Evolutionary conservation across 2,797 vertebrate genomes (phyloP), one percentile per base, ranked within the genome.

Genomic region (Enteromius mattozi): DNA sequence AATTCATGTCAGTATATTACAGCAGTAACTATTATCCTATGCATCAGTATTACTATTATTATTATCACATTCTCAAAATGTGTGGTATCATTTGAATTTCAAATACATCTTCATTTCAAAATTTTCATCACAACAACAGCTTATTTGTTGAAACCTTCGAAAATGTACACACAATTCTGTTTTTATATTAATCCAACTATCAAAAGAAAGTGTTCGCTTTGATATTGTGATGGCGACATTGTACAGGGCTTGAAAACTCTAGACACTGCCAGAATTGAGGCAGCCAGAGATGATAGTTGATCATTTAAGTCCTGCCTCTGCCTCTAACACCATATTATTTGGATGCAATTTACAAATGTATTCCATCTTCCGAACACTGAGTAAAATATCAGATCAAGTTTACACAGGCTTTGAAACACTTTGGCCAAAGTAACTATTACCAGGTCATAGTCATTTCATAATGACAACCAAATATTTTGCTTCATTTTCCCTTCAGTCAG

Each of bases 361-460:
- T 93, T 93, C 91, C 91, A 92, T 93, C 91, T 91, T 91, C 87
- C 90, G 92, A 90, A 91, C 90, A 88, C 93, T 92, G 92, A 92
- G 90, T 91, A 93, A 92, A 83, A 86, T 86, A 92, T 91, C 86
- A 89, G 87, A 76, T 78, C 81, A 70, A 72, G 51, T 27, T 80
- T 33, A 1, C 27, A 33, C 27, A 9, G 30, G 27, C 30, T 65
- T 89, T 82, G 12, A 76, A 40, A 86, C 59, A 81, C 74, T 51
- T 68, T 21, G 47, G 42, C 68, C 65, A 83, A 78, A 54, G 82
- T 2, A 78, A 37, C 72, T 68, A 81, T 70, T 81, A 85, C 65
- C 83, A 80, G 42, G 77, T 30, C 79, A 54, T 30, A 47, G 59
- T 19, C 27, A 83, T 81, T 65, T 61, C 51, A 78, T 82, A 84